Conservation (phyloP, 2,888 invertebrate genomes). For the Philopedon plagiatum region DNA sequence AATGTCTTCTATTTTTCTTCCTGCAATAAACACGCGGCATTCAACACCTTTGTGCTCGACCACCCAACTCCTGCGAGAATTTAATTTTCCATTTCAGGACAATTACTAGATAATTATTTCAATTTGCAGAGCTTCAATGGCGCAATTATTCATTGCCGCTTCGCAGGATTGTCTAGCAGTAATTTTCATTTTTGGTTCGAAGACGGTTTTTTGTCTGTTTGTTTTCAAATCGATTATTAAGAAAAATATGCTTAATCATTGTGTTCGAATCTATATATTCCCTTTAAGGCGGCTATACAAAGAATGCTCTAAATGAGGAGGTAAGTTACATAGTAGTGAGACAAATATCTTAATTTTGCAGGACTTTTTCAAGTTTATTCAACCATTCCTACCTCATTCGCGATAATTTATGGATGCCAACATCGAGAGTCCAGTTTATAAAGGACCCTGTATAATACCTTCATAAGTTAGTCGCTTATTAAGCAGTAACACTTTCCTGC, state of each 20-base stretch:
- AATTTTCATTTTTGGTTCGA: constrained; percentile 4
- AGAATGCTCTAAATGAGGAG: too few relatives aligned
- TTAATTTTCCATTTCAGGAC: constrained; percentile 24
- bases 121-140: constrained; percentile 16
- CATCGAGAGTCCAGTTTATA: constrained; percentile 1
- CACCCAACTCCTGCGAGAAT: constrained; percentile 9
- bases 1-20: not conserved
- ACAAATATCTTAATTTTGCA: too few relatives aligned
- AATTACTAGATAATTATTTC: constrained; percentile 31
- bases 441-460: constrained; percentile 25
- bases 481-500: constrained; percentile 36
- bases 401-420: too few relatives aligned
- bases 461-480: constrained; percentile 39
- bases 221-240: not conserved
- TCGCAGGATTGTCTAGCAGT: not conserved
- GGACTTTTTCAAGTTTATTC: too few relatives aligned
- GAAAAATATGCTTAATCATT: not conserved
- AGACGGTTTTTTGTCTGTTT: not conserved
- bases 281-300: too few relatives aligned
- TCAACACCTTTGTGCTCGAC: not conserved
- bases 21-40: not conserved
- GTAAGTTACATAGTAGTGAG: too few relatives aligned
- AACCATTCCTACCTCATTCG: too few relatives aligned
- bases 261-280: too few relatives aligned
- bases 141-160: constrained; percentile 14